Base-by-base conservation (phyloP, 2,113 vertebrate genomes). In the Cichladusa arquata region DNA sequence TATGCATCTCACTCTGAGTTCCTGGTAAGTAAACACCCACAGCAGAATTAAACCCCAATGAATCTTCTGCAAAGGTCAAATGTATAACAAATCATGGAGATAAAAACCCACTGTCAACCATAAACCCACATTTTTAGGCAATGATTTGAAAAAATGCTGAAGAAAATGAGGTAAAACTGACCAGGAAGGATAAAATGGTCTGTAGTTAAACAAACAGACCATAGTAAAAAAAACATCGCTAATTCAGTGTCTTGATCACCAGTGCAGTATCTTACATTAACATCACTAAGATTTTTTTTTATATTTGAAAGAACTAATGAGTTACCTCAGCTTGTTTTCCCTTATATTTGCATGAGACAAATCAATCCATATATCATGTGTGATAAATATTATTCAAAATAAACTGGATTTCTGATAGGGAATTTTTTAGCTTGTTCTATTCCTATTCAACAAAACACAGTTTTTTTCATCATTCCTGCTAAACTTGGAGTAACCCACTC, bases 11-110 rank as follows among this genome's bases (percentile, higher is more conserved):
- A n/a, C 81, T 66, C 72, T 20, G 66, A 91, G 54, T 47, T 93
- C 34, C 67, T 81, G 38, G 38, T 73, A 89, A 82, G 67, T 65
- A 95, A 94, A 91, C 64, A 84, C 15, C 38, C 29, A 1, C 33
- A 83, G 71, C 34, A 94, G 33, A 95, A 95, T 86, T 88, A 86
- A 95, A 51, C 14, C 44, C 36, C 16, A 23, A 36, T 71, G 26
- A 13, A 80, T 83, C 60, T 65, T 92, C 47, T 67, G 17, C 17
- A 78, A 60, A 95, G 94, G 81, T 88, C 92, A 96, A 90, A 92
- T 40, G 12, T 12, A 44, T 56, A 94, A 81, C 60, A 86, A 92
- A 94, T 73, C 28, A 62, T 33, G 29, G 48, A 82, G 65, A 81
- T 72, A 91, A 90, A 94, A 93, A 67, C 20, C 26, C 47, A 64